Conservation (phyloP, 2,888 invertebrate species). For the Dolichomitus sp. region DNA sequence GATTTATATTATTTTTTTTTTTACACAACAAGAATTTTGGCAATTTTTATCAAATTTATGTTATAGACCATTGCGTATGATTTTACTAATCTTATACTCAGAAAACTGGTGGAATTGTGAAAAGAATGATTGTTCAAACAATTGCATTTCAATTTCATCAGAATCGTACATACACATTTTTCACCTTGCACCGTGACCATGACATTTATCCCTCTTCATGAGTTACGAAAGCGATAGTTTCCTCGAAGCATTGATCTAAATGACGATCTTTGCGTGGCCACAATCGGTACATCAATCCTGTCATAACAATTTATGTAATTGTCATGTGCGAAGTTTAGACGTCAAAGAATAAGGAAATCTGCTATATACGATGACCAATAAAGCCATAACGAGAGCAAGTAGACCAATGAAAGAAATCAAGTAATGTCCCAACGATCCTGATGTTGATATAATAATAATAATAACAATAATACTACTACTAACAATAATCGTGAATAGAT, state of each 20-base stretch:
- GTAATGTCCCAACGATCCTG: constrained; percentile 12
- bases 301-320: neutral
- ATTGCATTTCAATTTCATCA: too few species aligned
- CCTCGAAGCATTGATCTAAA: neutral
- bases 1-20: too few species aligned
- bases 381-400: neutral
- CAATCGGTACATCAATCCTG: neutral
- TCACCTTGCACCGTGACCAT: too few species aligned
- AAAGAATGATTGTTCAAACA: too few species aligned
- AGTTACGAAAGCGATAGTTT: too few species aligned
- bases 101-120: too few species aligned
- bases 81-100: too few species aligned
- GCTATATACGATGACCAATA: neutral
- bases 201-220: too few species aligned
- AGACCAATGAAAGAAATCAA: constrained; percentile 8
- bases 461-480: constrained; percentile 24
- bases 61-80: too few species aligned
- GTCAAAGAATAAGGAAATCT: neutral
- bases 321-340: neutral
- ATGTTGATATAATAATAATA: neutral
- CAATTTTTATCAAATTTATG: too few species aligned
- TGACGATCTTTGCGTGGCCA: neutral
- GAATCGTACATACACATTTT: too few species aligned
- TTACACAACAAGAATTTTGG: too few species aligned
- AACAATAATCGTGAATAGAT: constrained; percentile 27